Conservation (phyloP, 2,888 invertebrate genomes). For the Augiades crinisus region DNA sequence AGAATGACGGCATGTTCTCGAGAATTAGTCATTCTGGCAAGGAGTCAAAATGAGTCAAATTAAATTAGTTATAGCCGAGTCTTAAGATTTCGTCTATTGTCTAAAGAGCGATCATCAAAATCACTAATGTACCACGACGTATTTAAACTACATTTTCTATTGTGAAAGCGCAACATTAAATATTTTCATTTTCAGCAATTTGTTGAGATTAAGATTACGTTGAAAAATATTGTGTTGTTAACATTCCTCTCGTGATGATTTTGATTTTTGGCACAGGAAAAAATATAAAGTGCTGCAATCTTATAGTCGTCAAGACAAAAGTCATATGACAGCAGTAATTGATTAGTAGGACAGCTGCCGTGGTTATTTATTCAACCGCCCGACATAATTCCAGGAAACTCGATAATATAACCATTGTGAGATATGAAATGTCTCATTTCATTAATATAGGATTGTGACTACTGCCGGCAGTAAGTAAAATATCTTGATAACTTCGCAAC, state of each 20-base stretch:
- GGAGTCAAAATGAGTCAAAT: slow-evolving; percentile 65
- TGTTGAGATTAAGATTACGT: slow-evolving; percentile 68
- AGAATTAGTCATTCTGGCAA: slow-evolving; percentile 76
- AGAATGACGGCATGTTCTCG: slow-evolving; percentile 57
- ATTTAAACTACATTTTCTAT: slow-evolving; percentile 44
- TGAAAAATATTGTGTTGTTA: slow-evolving; percentile 76
- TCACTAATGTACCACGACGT: slow-evolving; percentile 44
- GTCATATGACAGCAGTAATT: slow-evolving; percentile 69
- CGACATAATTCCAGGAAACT: slow-evolving; percentile 54
- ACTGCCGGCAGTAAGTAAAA: too few species aligned
- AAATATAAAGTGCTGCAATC: slow-evolving; percentile 66
- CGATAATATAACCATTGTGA: slow-evolving; percentile 31
- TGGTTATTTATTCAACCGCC: slow-evolving; percentile 48
- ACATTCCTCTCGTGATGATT: slow-evolving; percentile 68
- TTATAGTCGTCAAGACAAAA: slow-evolving; percentile 68
- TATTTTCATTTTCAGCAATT: slow-evolving; percentile 69
- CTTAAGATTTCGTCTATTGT: slow-evolving; percentile 64
- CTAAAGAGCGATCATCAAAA: slow-evolving; percentile 57
- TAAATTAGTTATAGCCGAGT: slow-evolving; percentile 59
- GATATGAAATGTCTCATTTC: slow-evolving; percentile 1
- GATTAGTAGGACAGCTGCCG: slow-evolving; percentile 71
- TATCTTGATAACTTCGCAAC: too few species aligned
- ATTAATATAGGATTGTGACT: too few species aligned
- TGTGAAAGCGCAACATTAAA: slow-evolving; percentile 59
- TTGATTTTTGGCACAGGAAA: slow-evolving; percentile 73